These are phyloP conservation scores for Pseudopleuronectes americanus DNA, from an alignment of 2,797 vertebrate genomes.

Conservation along the genomic window DNA sequence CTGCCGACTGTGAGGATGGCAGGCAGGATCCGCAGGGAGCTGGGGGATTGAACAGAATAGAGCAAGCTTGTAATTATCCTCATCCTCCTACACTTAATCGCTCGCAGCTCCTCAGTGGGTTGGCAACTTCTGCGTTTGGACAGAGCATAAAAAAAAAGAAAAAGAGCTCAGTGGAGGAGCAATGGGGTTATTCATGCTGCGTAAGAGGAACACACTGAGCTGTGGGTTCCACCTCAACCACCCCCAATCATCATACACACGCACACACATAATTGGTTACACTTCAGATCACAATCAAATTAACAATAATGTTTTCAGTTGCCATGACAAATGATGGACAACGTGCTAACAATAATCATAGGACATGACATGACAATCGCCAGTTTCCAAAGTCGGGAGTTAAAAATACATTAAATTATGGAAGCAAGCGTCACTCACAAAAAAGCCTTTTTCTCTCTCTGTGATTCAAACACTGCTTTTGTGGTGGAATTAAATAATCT, in stretches of 20 bases:
- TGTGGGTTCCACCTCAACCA: background rate
- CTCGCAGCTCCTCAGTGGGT: slow-evolving; percentile 46
- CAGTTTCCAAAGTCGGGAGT: slow-evolving; percentile 2
- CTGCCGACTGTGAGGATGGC: slow-evolving; percentile 15
- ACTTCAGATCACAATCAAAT: background rate
- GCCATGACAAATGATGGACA: background rate
- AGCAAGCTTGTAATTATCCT: slow-evolving; percentile 65
- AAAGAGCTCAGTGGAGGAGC: slow-evolving; percentile 22
- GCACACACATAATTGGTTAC: background rate
- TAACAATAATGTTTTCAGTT: background rate
- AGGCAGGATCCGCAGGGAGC: slow-evolving; percentile 39
- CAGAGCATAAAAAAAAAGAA: slow-evolving; percentile 17
- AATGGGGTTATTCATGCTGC: slow-evolving; percentile 15
- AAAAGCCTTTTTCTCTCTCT: background rate
- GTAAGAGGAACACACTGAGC: slow-evolving; percentile 27
- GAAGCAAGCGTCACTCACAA: background rate
- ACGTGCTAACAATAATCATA: background rate
- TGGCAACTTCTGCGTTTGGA: slow-evolving; percentile 53
- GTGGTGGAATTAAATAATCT: background rate
- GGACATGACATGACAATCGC: background rate
- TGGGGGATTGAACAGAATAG: slow-evolving; percentile 41
- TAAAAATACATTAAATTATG: background rate
- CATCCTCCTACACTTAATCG: slow-evolving; percentile 58
- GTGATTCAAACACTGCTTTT: background rate
- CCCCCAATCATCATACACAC: background rate